Evolutionary conservation across 2,113 vertebrate genomes (phyloP).

Genomic region (Malurus cyaneus): DNA sequence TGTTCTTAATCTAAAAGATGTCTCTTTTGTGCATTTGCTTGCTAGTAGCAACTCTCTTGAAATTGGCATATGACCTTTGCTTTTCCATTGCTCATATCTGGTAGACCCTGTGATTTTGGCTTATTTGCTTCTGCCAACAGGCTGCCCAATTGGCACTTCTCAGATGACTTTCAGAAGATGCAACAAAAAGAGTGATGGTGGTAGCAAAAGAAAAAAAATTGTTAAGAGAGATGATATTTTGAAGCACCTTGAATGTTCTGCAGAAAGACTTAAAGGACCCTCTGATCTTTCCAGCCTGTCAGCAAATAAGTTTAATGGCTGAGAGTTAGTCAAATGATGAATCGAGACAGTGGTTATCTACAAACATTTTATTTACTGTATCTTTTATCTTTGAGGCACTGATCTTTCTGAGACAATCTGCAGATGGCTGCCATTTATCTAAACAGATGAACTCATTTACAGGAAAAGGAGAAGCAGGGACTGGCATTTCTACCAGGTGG

Average conservation of each 20-base stretch:
- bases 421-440: not conserved
- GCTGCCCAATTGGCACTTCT: not conserved
- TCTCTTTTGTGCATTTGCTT: not conserved
- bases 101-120: not conserved
- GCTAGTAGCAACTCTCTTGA: not conserved
- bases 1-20: not conserved
- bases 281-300: not conserved
- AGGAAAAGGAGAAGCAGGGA: not conserved
- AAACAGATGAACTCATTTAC: not conserved
- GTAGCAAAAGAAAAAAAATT: not conserved
- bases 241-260: not conserved
- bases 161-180: not conserved
- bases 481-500: fast-evolving
- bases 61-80: not conserved
- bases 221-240: not conserved
- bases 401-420: not conserved
- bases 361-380: not conserved
- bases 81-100: not conserved
- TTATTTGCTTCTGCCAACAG: not conserved
- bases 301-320: not conserved
- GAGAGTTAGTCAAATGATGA: not conserved
- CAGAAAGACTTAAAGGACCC: not conserved
- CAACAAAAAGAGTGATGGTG: not conserved
- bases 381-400: not conserved
- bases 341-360: not conserved